Evolutionary conservation across 2,113 vertebrate genomes (phyloP).

Genomic region (Upupa epops): DNA sequence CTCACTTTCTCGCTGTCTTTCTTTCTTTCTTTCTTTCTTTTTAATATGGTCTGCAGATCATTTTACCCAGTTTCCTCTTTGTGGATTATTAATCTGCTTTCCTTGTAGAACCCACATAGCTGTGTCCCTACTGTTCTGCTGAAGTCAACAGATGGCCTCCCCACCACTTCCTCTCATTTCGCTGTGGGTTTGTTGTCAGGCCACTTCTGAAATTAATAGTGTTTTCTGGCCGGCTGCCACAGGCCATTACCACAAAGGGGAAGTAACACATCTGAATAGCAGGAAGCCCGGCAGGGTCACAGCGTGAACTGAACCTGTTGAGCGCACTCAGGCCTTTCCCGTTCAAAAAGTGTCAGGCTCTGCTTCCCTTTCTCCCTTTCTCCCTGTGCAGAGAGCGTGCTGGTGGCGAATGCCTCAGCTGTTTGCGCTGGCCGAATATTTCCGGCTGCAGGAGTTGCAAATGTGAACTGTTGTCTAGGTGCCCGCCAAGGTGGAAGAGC

Average conservation of each 20-base stretch:
- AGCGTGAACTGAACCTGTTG: constrained; percentile 77
- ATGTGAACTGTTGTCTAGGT: constrained; percentile 26
- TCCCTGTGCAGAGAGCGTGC: not conserved
- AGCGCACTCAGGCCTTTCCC: constrained; percentile 64
- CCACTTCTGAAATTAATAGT: constrained; percentile 84
- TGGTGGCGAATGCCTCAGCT: constrained; percentile 24
- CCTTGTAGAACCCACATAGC: constrained; percentile 70
- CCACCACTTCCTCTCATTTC: constrained; percentile 73
- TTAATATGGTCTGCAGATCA: constrained; percentile 70
- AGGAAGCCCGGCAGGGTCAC: constrained; percentile 77
- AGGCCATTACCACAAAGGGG: constrained; percentile 81
- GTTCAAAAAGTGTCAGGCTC: constrained; percentile 66
- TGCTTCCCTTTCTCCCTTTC: not conserved
- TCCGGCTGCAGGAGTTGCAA: constrained; percentile 44
- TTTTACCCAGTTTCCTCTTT: constrained; percentile 81
- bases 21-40: constrained; percentile 14
- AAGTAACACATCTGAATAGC: constrained; percentile 82
- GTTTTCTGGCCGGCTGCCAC: constrained; percentile 79
- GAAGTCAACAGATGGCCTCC: constrained; percentile 80
- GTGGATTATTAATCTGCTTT: constrained; percentile 80
- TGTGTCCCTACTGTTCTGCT: constrained; percentile 70
- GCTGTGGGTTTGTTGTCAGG: constrained; percentile 78
- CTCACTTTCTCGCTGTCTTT: not conserved
- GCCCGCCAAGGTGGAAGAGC: not conserved
- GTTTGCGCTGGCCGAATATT: constrained; percentile 55